These are phyloP conservation scores for Cyclura pinguis DNA, from an alignment of 2,797 vertebrate species.

Conservation along the genomic window DNA sequence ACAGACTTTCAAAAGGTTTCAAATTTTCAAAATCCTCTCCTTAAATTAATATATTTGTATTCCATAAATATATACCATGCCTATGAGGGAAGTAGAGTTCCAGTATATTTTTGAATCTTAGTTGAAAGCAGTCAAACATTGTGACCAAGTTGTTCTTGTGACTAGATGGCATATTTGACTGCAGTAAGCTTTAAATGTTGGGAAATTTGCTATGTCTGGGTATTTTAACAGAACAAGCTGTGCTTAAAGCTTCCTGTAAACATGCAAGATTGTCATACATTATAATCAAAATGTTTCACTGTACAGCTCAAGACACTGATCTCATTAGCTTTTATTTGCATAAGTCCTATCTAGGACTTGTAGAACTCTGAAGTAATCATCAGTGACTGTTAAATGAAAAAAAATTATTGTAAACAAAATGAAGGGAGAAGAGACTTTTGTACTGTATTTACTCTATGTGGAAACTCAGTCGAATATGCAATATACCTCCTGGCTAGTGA, in stretches of 20 bases:
- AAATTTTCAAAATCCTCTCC: no score
- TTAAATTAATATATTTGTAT: no score
- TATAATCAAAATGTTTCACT: conserved; percentile 23
- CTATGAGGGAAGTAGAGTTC: no score
- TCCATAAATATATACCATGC: no score
- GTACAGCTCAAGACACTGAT: conserved; percentile 12
- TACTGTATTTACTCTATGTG: conserved; percentile 24
- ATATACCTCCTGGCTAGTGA: conserved; percentile 30
- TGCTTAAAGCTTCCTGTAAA: neutral
- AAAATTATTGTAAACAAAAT: conserved; percentile 11
- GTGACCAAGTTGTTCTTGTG: conserved; percentile 62
- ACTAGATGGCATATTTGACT: conserved; percentile 31
- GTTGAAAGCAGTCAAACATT: conserved; percentile 67
- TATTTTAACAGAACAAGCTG: neutral
- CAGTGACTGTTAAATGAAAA: conserved; percentile 40
- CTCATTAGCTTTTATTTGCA: conserved; percentile 24
- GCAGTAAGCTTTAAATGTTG: conserved; percentile 42
- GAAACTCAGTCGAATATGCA: conserved; percentile 25
- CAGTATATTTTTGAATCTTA: conserved; percentile 16
- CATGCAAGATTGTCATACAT: conserved; percentile 4
- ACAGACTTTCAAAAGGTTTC: no score
- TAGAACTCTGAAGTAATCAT: conserved; percentile 31
- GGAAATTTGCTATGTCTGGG: conserved; percentile 18
- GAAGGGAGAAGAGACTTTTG: conserved; percentile 12
- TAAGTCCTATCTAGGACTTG: conserved; percentile 21